These are phyloP conservation scores for Quadroppia sp. DNA, from an alignment of 2,888 invertebrate species.

Conservation along the genomic window DNA sequence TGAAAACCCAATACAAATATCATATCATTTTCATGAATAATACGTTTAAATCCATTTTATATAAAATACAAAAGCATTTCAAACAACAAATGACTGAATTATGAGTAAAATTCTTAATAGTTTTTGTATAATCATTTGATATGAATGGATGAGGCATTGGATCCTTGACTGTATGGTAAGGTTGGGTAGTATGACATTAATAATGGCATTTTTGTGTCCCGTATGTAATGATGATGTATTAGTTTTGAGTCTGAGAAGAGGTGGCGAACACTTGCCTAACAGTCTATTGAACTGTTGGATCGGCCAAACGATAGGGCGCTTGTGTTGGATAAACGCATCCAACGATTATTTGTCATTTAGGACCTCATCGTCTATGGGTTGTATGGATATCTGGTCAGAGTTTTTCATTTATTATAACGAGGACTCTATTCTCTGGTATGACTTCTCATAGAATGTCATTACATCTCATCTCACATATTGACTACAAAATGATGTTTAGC, in stretches of 20 bases:
- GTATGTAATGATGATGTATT: constrained; percentile 35
- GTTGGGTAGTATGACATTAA: constrained; percentile 1
- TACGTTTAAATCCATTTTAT: too few relatives aligned
- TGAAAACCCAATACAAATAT: not conserved
- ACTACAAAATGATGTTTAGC: constrained; percentile 34
- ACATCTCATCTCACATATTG: constrained; percentile 33
- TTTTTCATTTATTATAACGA: constrained; percentile 38
- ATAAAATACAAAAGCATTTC: too few relatives aligned
- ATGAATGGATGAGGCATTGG: not conserved
- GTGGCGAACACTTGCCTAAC: constrained; percentile 25
- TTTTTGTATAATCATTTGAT: not conserved
- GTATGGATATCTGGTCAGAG: constrained; percentile 28
- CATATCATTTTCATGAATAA: too few relatives aligned
- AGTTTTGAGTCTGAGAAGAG: not conserved
- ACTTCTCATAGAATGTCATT: constrained; percentile 26
- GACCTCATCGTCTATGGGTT: constrained; percentile 32
- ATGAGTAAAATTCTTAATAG: too few relatives aligned
- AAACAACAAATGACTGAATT: too few relatives aligned
- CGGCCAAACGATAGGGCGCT: constrained; percentile 19
- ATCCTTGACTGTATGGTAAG: not conserved
- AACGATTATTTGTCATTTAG: constrained; percentile 36
- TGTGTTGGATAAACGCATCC: constrained; percentile 19
- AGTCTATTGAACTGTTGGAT: constrained; percentile 31
- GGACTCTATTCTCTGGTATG: constrained; percentile 2
- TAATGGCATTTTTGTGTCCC: constrained; percentile 29